Percentiles rank a stretch among this genome's conserved stretches.
phyloP scores from a whole-genome alignment of 2,113 vertebrate genomes.

The Toxostoma redivivum region DNA sequence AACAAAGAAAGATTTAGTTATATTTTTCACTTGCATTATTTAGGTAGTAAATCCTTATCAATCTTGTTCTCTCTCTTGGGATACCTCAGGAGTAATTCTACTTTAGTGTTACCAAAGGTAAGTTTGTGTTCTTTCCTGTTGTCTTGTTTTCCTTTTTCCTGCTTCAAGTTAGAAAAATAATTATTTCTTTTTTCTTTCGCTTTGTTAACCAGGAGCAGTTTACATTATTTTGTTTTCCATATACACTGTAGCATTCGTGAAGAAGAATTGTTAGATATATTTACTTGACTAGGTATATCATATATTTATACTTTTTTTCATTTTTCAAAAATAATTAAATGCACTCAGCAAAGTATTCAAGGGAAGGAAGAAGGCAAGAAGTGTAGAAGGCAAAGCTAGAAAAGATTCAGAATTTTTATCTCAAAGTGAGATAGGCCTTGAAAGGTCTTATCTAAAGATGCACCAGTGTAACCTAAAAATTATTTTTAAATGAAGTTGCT shows the following conservation, averaged over 20 bases:
- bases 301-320: neutral
- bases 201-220: neutral
- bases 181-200: neutral
- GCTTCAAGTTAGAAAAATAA: neutral
- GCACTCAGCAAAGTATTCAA: neutral
- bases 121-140: neutral
- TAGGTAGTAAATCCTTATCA: neutral
- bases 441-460: neutral
- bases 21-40: neutral
- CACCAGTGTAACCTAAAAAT: neutral
- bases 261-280: neutral
- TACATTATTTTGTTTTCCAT: neutral
- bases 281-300: neutral
- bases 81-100: neutral
- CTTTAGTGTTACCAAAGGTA: neutral
- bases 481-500: neutral
- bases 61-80: neutral
- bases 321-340: neutral
- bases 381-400: neutral
- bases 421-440: neutral
- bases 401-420: neutral
- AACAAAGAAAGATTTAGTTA: neutral
- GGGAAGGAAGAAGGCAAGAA: neutral
- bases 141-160: neutral
- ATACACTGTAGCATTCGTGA: neutral